Percentiles rank a stretch among this genome's conserved stretches.
Evolutionary conservation across 1,140 invertebrate species (phyloP).

Genomic region (Neelides sp.): DNA sequence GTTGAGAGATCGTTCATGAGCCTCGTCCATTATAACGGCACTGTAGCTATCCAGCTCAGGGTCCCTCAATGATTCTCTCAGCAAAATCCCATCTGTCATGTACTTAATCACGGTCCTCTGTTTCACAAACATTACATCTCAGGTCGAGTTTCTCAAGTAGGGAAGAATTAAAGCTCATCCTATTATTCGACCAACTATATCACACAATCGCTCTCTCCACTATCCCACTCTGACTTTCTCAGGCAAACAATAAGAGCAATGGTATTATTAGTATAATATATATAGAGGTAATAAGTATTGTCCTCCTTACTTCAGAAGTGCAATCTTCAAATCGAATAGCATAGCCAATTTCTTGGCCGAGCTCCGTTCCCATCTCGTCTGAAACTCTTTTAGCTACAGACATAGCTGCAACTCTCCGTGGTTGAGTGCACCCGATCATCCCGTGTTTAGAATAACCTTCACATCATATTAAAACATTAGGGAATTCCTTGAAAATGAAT

Average conservation of each 20-base stretch:
- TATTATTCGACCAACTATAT: no score
- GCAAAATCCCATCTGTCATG: constrained; percentile 97
- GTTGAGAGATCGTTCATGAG: constrained; percentile 91
- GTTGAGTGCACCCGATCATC: constrained; percentile 91
- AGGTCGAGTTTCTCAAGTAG: no score
- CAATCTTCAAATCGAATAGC: constrained; percentile 99
- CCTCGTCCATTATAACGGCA: constrained; percentile 98
- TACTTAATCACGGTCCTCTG: constrained; percentile 90
- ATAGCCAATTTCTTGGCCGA: constrained; percentile 91
- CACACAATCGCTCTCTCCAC: no score
- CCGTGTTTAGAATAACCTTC: constrained; percentile 66
- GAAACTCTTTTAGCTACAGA: constrained; percentile 96
- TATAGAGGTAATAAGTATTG: no score
- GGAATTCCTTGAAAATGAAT: neutral
- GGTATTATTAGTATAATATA: no score
- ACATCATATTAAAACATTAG: constrained; percentile 10
- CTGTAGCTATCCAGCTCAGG: constrained; percentile 91
- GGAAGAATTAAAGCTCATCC: no score
- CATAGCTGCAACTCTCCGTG: constrained; percentile 94
- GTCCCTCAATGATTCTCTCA: constrained; percentile 87
- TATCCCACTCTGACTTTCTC: no score
- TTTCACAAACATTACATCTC: no score
- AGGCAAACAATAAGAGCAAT: no score
- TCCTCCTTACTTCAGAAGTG: constrained; percentile 60
- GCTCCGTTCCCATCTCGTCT: constrained; percentile 85